phyloP scores from a whole-genome alignment of 2,888 invertebrate species.

The Caenorhabditis parvicauda region DNA sequence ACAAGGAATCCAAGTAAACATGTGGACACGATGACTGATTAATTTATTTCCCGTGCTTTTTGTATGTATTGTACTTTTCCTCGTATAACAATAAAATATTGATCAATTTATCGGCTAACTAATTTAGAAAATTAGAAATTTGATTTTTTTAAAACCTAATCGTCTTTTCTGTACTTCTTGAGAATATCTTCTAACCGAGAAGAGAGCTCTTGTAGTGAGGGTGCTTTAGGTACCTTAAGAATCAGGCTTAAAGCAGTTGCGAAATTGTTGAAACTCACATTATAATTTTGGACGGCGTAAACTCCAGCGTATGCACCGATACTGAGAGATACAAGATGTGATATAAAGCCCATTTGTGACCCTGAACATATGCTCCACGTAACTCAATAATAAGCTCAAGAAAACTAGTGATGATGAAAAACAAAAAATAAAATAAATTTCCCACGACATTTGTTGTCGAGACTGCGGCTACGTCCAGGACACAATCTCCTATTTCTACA shows the following conservation, averaged over 20 bases:
- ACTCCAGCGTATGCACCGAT: constrained; percentile 40
- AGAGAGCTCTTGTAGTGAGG: background rate
- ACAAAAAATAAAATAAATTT: no score
- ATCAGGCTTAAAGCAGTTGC: background rate
- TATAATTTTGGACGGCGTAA: constrained; percentile 42
- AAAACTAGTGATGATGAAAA: no score
- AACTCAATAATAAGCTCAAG: no score
- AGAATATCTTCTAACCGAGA: no score
- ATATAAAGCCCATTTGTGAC: constrained; percentile 43
- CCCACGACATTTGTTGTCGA: no score
- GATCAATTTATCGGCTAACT: no score
- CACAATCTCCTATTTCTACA: no score
- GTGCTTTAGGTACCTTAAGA: background rate
- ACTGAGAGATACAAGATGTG: constrained; percentile 33
- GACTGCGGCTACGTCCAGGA: no score
- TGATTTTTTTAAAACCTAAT: background rate
- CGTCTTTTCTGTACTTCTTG: no score
- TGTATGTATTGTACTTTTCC: no score
- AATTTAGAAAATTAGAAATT: background rate
- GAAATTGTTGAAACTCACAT: constrained; percentile 17
- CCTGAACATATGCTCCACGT: no score
- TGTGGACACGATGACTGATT: constrained; percentile 14
- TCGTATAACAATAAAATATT: no score
- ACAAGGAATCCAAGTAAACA: constrained; percentile 15
- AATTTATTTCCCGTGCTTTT: constrained; percentile 1